Evolutionary conservation across 2,113 vertebrate species (phyloP).

Genomic region (Puntigrus tetrazona): DNA sequence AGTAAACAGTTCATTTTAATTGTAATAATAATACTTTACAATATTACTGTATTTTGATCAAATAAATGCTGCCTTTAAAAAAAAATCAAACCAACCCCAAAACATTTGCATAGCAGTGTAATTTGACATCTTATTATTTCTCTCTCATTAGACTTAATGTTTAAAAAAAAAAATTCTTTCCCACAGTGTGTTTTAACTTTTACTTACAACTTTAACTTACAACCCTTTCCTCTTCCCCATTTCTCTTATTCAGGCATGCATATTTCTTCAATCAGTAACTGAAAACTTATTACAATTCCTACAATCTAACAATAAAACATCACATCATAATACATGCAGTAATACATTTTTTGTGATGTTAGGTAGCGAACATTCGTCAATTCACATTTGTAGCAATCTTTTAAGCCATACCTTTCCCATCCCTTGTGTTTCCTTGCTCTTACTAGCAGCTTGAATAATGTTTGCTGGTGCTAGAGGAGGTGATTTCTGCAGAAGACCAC

Average conservation of each 20-base stretch:
- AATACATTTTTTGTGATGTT: background rate
- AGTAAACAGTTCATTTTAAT: background rate
- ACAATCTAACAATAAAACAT: background rate
- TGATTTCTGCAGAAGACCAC: conserved; percentile 78
- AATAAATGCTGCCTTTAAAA: background rate
- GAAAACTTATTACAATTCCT: background rate
- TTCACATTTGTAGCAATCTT: background rate
- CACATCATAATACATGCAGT: background rate
- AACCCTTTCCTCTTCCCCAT: background rate
- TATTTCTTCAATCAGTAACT: background rate
- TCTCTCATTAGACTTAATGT: too few species aligned
- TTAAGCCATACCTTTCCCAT: conserved; percentile 80
- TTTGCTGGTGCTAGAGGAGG: conserved; percentile 82
- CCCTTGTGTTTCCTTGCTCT: conserved; percentile 83
- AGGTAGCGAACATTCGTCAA: background rate
- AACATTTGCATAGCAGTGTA: background rate
- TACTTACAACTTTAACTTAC: background rate
- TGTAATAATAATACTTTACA: background rate
- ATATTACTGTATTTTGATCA: background rate
- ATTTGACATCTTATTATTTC: background rate
- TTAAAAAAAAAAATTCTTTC: too few species aligned
- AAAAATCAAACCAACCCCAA: background rate
- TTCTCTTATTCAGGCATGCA: background rate
- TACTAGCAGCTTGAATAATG: conserved; percentile 79
- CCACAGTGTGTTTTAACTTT: background rate